These are phyloP conservation scores for Calcarius ornatus DNA, from an alignment of 2,113 vertebrate species.

Conservation along the genomic window DNA sequence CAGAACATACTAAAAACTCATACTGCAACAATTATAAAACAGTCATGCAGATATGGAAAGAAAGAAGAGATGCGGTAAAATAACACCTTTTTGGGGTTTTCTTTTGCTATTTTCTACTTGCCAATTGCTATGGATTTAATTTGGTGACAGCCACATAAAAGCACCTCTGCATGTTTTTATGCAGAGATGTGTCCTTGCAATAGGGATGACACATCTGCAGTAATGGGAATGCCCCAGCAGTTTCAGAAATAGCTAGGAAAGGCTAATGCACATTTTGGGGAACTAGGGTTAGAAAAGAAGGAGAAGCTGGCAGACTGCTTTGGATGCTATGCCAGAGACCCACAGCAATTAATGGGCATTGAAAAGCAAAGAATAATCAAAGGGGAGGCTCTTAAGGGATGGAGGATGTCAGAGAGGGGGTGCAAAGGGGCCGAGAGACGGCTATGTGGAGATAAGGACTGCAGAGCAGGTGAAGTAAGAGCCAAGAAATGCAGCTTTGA, in stretches of 20 bases:
- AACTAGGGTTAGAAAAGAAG: background rate
- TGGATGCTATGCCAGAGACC: background rate
- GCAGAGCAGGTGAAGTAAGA: background rate
- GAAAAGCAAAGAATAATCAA: background rate
- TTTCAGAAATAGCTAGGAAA: background rate
- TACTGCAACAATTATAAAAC: background rate
- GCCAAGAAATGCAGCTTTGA: background rate
- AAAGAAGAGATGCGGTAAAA: background rate
- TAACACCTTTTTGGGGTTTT: background rate
- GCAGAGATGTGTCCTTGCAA: background rate
- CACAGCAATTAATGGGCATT: rapidly evolving
- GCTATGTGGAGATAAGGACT: background rate
- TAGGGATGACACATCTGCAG: background rate
- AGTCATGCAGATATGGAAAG: background rate
- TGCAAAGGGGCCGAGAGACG: background rate
- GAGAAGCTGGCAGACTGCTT: background rate
- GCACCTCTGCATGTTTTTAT: too few relatives aligned
- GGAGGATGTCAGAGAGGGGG: rapidly evolving
- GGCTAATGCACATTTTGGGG: background rate
- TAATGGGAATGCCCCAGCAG: background rate
- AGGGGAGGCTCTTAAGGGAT: background rate
- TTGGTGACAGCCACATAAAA: background rate
- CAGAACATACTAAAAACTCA: background rate
- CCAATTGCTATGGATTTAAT: background rate
- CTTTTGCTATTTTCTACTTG: background rate